A percentile compares a stretch with the other conserved stretches of the same genome.
Conservation (phyloP, 2,113 vertebrate species). For the Caloenas nicobarica region DNA sequence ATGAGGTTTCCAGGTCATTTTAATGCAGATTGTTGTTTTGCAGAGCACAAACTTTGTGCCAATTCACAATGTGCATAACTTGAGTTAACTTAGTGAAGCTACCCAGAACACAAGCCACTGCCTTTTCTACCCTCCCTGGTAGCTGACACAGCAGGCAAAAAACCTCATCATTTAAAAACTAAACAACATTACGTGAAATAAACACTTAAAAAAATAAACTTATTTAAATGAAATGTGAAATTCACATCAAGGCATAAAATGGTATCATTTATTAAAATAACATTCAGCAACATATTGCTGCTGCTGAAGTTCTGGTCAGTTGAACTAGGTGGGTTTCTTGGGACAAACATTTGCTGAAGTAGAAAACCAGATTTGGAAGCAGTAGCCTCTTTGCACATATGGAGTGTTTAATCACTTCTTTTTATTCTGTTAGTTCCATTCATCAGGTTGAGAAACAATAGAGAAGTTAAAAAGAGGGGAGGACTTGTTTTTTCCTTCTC, state of each 20-base stretch:
- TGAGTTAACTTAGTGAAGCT: not conserved
- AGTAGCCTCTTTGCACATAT: not conserved
- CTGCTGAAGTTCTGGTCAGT: not conserved
- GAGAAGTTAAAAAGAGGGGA: not conserved
- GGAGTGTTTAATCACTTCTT: not conserved
- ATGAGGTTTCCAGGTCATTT: not conserved
- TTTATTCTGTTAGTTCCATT: not conserved
- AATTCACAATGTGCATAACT: not conserved
- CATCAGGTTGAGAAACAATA: not conserved
- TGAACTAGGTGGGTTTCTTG: not conserved
- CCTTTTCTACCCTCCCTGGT: not conserved
- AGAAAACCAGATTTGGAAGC: not conserved
- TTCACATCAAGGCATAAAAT: not conserved
- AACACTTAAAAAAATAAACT: not conserved
- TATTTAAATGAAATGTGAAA: not conserved
- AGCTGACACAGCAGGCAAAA: fast-evolving
- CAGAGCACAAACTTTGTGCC: not conserved
- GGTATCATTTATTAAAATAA: not conserved
- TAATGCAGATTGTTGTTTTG: not conserved
- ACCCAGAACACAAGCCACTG: not conserved
- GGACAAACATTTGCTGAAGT: not conserved
- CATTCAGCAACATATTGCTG: not conserved
- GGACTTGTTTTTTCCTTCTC: not conserved
- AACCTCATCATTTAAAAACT: not conserved
- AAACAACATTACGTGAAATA: not conserved